Conservation (phyloP, 2,113 vertebrate species). For the Struthidea cinerea region DNA sequence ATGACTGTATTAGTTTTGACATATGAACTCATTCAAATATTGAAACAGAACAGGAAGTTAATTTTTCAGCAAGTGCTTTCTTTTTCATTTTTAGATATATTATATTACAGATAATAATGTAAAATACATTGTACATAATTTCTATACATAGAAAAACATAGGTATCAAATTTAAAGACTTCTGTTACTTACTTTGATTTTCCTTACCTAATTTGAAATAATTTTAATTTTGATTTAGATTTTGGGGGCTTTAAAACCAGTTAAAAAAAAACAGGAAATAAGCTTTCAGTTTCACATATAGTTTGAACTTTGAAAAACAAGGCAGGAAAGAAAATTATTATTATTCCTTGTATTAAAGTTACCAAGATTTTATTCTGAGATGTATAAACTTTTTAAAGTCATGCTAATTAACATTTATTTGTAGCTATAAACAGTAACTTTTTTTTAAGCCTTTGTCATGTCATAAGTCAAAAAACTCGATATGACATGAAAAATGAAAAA, state of each 20-base stretch:
- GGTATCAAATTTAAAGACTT: background rate
- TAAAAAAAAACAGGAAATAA: background rate
- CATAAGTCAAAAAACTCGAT: background rate
- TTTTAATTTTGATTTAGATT: background rate
- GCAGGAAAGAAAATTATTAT: background rate
- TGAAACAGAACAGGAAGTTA: background rate
- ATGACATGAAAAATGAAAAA: slow-evolving; percentile 13
- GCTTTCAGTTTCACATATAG: background rate
- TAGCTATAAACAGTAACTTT: background rate
- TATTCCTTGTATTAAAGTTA: background rate
- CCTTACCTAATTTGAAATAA: background rate
- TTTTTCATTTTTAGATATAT: background rate
- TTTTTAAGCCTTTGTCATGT: background rate
- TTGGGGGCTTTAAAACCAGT: accelerated
- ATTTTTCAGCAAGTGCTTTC: background rate
- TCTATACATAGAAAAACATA: background rate
- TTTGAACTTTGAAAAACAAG: background rate
- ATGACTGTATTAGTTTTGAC: background rate
- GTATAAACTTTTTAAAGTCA: background rate
- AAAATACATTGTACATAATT: background rate
- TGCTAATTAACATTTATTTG: background rate
- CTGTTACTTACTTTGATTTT: background rate
- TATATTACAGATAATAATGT: background rate
- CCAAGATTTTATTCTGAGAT: background rate
- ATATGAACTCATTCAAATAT: background rate